Percentiles rank a stretch among this genome's conserved stretches.
Conservation (phyloP, 2,888 invertebrate species). For the Choristoneura rosaceana region DNA sequence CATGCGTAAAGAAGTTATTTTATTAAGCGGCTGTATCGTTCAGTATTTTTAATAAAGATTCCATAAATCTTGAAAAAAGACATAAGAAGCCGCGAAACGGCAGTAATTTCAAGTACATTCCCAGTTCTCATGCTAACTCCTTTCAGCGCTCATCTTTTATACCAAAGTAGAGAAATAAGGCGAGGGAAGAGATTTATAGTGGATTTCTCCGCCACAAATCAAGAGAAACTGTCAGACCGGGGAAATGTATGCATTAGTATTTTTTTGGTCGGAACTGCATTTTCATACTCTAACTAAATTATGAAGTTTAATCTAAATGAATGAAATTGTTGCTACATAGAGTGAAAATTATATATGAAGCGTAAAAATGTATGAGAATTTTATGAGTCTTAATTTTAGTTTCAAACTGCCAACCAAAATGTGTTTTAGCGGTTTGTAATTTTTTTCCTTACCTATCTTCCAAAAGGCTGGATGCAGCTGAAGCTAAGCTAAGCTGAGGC, state of each 20-base stretch:
- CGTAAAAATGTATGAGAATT: too few relatives aligned
- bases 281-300: conserved; percentile 31
- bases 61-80: conserved; percentile 36
- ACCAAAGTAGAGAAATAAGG: conserved; percentile 53
- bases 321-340: not conserved
- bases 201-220: conserved; percentile 74
- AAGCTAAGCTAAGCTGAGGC: too few relatives aligned
- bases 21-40: conserved; percentile 22
- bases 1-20: conserved; percentile 17
- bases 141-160: conserved; percentile 45
- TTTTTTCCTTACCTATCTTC: too few relatives aligned
- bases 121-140: conserved; percentile 30
- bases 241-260: conserved; percentile 43
- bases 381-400: too few relatives aligned
- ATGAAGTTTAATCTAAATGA: not conserved
- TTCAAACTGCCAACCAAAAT: too few relatives aligned
- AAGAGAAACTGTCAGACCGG: conserved; percentile 71
- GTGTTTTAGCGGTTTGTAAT: too few relatives aligned
- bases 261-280: conserved; percentile 49
- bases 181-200: conserved; percentile 69
- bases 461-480: too few relatives aligned
- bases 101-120: conserved; percentile 31
- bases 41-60: conserved; percentile 37
- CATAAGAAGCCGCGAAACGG: conserved; percentile 22
- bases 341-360: too few relatives aligned